A percentile compares a stretch with the other conserved stretches of the same genome.
These are phyloP conservation scores for Drosophila melanosoma DNA, from an alignment of 2,888 invertebrate genomes.

Conservation along the genomic window DNA sequence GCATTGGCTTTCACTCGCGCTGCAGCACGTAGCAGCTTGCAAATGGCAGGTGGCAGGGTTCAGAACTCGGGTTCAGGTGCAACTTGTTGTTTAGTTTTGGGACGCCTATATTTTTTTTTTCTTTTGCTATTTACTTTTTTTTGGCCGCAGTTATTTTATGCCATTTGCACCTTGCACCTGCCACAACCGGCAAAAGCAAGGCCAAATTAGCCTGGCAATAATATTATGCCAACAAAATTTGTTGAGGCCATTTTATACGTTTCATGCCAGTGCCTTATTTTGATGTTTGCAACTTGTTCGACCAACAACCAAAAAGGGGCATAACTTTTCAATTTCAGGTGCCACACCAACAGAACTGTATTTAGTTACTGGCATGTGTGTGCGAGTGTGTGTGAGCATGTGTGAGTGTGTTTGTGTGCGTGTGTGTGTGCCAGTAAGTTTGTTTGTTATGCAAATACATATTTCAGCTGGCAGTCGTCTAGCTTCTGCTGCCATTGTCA, in stretches of 20 bases:
- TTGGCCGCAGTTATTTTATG: conserved; percentile 66
- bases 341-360: conserved; percentile 16
- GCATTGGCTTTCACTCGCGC: conserved; percentile 42
- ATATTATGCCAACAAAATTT: conserved; percentile 51
- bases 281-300: conserved; percentile 53
- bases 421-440: conserved; percentile 1
- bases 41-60: conserved; percentile 12
- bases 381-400: background rate
- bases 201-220: conserved; percentile 60
- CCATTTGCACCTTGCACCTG: conserved; percentile 75
- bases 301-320: conserved; percentile 14
- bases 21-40: conserved; percentile 38
- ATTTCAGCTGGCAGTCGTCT: conserved; percentile 44
- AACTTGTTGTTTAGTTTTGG: conserved; percentile 41
- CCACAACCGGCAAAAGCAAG: conserved; percentile 5
- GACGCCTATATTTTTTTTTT: conserved; percentile 29
- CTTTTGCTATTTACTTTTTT: background rate
- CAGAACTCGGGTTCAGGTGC: conserved; percentile 41
- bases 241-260: conserved; percentile 48
- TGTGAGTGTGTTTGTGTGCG: background rate
- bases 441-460: conserved; percentile 44
- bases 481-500: conserved; percentile 41
- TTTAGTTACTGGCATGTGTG: conserved; percentile 19
- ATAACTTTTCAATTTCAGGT: conserved; percentile 73
- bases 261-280: conserved; percentile 41